Evolutionary conservation across 2,113 vertebrate species (phyloP), one percentile per base, ranked within the genome.

Genomic region (Rostratula benghalensis): DNA sequence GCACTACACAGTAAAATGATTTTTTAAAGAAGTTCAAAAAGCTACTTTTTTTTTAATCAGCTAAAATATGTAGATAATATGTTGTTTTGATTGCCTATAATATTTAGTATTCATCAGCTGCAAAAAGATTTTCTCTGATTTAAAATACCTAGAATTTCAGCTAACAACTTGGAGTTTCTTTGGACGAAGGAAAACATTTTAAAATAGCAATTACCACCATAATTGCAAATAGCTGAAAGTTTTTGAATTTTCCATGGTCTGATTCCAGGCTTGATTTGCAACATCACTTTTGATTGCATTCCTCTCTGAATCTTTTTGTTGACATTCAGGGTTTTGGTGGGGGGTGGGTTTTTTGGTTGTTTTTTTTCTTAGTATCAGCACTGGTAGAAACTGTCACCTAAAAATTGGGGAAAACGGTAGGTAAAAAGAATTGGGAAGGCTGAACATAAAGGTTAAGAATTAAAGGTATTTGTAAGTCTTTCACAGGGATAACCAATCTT

Each of bases 131-230:
- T 71, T 71, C 96, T 95, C 97, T 97, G 97, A 98, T 98, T 98
- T 97, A 97, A 94, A 98, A 97, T 88, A 90, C 88, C 77, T 91
- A 95, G 93, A 97, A 98, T 98, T 98, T 98, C 95, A 97, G 71
- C 90, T 97, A 97, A 97, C 46, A 65, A 96, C 96, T 94, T 30
- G 77, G 87, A 94, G 83, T 97, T 98, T 97, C 97, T 97, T 89
- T 90, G 92, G 88, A 97, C 98, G 93, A 97, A 97, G 95, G 77
- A 97, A 98, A 98, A 98, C 96, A 98, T 97, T 97, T 97, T 98
- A 97, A 98, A 98, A 98, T 97, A 98, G 96, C 97, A 98, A 98
- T 98, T 98, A 98, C 96, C 87, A 80, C 89, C 2, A 8, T 97
- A 97, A 98, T 97, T 97, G 96, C 95, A 97, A 98, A 98, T 97